phyloP scores from a whole-genome alignment of 2,888 invertebrate species.

The Tipula helvola region DNA sequence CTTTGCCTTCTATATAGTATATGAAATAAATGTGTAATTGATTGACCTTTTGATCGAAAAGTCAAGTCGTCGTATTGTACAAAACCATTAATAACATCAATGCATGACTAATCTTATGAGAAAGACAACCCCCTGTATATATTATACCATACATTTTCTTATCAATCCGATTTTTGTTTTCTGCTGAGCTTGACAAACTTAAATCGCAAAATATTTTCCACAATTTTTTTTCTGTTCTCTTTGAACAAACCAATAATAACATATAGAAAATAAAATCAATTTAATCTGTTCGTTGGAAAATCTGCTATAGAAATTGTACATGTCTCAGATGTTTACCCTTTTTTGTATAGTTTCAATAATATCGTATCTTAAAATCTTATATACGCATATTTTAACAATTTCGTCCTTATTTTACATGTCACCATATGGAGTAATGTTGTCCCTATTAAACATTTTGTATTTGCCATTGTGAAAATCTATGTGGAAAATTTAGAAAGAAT shows the following conservation, averaged over 20 bases:
- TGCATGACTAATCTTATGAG: background rate
- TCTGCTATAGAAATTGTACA: background rate
- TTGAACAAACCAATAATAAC: background rate
- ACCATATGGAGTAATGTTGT: background rate
- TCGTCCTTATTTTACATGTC: slow-evolving; percentile 4
- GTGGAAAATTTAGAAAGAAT: background rate
- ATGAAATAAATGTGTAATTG: background rate
- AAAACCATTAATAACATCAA: background rate
- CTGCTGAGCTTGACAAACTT: background rate
- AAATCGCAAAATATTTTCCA: background rate
- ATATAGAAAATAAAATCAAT: background rate
- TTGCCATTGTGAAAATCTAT: background rate
- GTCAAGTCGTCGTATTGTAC: background rate
- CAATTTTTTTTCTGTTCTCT: background rate
- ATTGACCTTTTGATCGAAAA: background rate
- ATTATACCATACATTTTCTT: background rate
- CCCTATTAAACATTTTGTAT: background rate
- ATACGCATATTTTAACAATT: background rate
- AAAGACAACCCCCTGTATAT: background rate
- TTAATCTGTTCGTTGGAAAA: background rate
- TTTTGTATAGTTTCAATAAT: background rate
- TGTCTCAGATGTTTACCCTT: slow-evolving; percentile 4
- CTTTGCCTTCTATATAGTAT: too few relatives aligned
- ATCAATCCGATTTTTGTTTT: background rate
- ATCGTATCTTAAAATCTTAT: background rate